Conservation (phyloP, 1,140 invertebrate species). For the Drosophila kurseongensis region DNA sequence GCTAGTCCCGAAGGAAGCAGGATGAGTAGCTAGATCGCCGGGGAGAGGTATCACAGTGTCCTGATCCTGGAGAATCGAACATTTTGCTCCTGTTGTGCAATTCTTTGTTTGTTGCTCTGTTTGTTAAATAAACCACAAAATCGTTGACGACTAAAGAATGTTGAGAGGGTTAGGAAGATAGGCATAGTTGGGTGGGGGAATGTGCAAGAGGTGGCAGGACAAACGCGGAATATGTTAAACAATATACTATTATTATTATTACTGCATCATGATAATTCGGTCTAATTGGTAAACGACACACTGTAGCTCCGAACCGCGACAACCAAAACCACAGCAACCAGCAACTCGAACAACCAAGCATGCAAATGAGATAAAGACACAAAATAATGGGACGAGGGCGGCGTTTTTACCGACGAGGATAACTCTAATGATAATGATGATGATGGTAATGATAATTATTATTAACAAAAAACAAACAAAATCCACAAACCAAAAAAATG, state of each 20-base stretch:
- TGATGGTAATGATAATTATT: slow-evolving; percentile 64
- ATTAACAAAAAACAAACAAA: slow-evolving; percentile 42
- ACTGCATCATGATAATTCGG: slow-evolving; percentile 75
- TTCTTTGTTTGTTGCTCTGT: slow-evolving; percentile 82
- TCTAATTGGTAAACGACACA: slow-evolving; percentile 39
- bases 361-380: slow-evolving; percentile 73
- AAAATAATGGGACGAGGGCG: slow-evolving; percentile 38
- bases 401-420: slow-evolving; percentile 74
- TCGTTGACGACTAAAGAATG: slow-evolving; percentile 41
- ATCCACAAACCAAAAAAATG: slow-evolving; percentile 70
- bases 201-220: slow-evolving; percentile 30
- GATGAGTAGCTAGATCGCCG: slow-evolving; percentile 3
- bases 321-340: slow-evolving; percentile 38
- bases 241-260: slow-evolving; percentile 58
- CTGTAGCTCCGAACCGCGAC: slow-evolving; percentile 64
- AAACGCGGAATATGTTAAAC: slow-evolving; percentile 68
- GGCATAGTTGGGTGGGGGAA: slow-evolving; percentile 10
- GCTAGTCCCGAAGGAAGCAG: slow-evolving; percentile 36
- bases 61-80: slow-evolving; percentile 48
- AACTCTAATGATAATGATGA: slow-evolving; percentile 69
- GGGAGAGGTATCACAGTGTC: slow-evolving; percentile 4
- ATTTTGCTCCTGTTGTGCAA: slow-evolving; percentile 77
- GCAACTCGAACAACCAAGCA: slow-evolving; percentile 67
- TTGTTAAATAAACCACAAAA: slow-evolving; percentile 58
- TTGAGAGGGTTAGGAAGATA: slow-evolving; percentile 12